Evolutionary conservation across 64 coral and sea anemone species (phyloP), one percentile per base, ranked within the genome.

Genomic region (Anthopleura sola): DNA sequence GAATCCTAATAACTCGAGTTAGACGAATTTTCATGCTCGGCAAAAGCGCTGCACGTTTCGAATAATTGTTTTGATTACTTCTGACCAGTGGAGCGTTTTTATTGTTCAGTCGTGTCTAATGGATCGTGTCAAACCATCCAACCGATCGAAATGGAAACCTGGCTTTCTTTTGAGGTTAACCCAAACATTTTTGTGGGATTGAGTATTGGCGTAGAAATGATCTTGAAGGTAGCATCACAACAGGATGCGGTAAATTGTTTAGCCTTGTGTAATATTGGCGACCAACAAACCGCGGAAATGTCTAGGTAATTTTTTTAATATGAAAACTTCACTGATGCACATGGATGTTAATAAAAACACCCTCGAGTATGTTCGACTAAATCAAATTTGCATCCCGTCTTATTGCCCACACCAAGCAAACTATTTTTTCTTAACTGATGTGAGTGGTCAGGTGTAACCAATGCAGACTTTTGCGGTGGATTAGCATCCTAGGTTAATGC

Each of bases 121-220:
- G 76, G 37, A 33, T 79, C 76, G 76, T 79, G 76, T 79, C 76
- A 79, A 79, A 79, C 44, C 76, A 79, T 38, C 76, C 76, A 79
- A 79, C 66, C 66, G 66, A 71, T 71, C 26, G 66, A 32, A 71
- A 71, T 71, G 66, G 28, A 71, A 71, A 79, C 76, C 19, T 79
- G 76, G 76, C 76, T 79, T 79, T 79, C 76, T 48, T 79, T 79
- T 44, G 76, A 48, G 76, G 76, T 48, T 79, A 79, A 79, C 76
- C 76, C 44, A 38, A 79, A 79, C 76, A 79, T 79, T 44, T 79
- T 79, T 79, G 76, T 48, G 76, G 76, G 38, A 79, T 79, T 48
- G 38, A 26, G 76, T 79, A 79, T 79, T 79, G 76, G 76, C 76
- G 76, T 79, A n/a, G 76, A 79, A 79, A 79, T 79, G 76, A 79